Base-by-base conservation (phyloP, 1,140 invertebrate genomes). In the Lepidotrigona ventralis region DNA sequence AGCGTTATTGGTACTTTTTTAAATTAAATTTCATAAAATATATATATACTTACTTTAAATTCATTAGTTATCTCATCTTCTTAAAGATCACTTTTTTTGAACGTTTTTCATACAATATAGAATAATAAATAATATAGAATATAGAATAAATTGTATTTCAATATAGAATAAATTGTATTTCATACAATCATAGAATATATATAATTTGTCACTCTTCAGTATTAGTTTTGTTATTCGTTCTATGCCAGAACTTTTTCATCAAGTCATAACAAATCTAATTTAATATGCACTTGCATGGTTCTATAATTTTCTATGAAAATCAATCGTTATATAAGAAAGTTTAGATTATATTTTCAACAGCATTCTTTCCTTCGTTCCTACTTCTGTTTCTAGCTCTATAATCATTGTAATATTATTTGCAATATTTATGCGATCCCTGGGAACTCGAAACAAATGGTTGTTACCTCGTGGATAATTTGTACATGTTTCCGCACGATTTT, bases 381-480 rank as follows among this genome's bases (percentile, higher is more conserved):
- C 17, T 21, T 66, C 3, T 12, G 1, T 4, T 66, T 21, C 26
- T 19, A 33, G 21, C 2, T 0, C 29, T 33, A 2, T 29, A 33
- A 66, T 82, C 63, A 54, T 17, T n/a, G 29, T 11, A 12, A 63
- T 46, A 56, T 68, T 68, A 68, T 81, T 76, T 80, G 23, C 12
- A 64, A 74, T 64, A 81, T 74, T 74, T 21, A 74, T 74, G 46
- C 8, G 29, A 0, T n/a, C 5, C 29, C 14, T 56, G 29, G 4
- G 53, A 73, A 53, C 19, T 15, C 19, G 26, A n/a, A 19, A 51
- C 4, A 15, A 53, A 29, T 23, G 64, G 64, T 5, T n/a, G 23
- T 0, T 0, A 46, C 15, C 15, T 54, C 53, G 17, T n/a, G 56
- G 9, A 15, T 56, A 17, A 14, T 33, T 21, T 15, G 0, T 8